Conservation (phyloP, 2,113 vertebrate genomes). For the Illadopsis cleaveri region DNA sequence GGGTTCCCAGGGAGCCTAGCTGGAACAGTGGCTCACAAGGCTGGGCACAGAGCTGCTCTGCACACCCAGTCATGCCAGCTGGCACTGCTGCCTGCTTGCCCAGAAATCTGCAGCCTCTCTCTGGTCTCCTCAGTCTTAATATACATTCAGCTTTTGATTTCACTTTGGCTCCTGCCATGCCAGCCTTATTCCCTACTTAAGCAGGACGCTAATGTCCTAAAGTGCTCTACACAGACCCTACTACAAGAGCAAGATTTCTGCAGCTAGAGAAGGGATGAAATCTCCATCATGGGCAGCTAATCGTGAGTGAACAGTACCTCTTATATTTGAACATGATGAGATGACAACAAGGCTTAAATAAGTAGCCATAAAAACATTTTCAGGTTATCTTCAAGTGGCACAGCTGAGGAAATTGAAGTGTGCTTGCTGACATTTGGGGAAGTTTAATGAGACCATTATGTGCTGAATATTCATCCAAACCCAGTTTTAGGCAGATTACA, state of each 20-base stretch:
- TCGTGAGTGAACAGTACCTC: neutral
- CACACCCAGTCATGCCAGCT: neutral
- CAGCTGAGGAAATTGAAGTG: neutral
- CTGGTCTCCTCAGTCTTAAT: neutral
- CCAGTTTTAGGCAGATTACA: neutral
- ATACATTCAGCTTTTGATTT: neutral
- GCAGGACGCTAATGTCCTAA: neutral
- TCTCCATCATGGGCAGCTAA: neutral
- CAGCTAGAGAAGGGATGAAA: neutral
- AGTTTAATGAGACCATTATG: neutral
- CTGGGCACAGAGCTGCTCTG: accelerated
- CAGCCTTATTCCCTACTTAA: neutral
- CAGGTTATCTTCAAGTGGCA: neutral
- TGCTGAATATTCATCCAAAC: neutral
- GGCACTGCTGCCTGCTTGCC: neutral
- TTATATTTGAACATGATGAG: neutral
- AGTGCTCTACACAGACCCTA: neutral
- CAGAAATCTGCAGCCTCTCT: neutral
- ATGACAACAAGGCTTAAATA: neutral
- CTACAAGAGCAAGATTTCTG: neutral
- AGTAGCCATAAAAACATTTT: neutral
- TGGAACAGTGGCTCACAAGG: accelerated
- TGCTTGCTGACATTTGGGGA: neutral
- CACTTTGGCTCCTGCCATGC: neutral
- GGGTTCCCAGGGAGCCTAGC: neutral